These are phyloP conservation scores for Brevipalpus yothersi DNA, from an alignment of 1,140 invertebrate species.

Conservation along the genomic window DNA sequence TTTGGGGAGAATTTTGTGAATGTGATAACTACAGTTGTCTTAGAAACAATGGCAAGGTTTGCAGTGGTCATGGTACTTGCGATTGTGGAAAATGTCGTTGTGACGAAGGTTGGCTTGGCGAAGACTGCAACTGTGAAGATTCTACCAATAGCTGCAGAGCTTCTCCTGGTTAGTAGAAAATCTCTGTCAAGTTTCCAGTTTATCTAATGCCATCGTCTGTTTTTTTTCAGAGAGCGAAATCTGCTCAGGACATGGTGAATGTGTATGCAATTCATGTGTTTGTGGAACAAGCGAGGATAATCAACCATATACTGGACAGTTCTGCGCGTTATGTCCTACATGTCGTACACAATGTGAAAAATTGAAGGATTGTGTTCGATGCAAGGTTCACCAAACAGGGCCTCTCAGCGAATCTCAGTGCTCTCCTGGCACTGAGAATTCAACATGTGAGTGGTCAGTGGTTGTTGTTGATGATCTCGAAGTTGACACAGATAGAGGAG, in stretches of 20 bases:
- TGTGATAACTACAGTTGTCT: not conserved
- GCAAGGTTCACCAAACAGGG: slow-evolving; percentile 53
- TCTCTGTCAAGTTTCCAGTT: no score
- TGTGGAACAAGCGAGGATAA: not conserved
- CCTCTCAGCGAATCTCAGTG: slow-evolving; percentile 34
- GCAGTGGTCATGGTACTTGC: not conserved
- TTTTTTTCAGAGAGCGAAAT: not conserved
- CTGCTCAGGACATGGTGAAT: slow-evolving; percentile 30
- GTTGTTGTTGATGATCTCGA: slow-evolving; percentile 19
- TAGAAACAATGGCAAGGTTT: not conserved
- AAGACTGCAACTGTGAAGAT: not conserved
- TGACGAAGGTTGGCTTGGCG: not conserved
- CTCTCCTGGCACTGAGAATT: not conserved
- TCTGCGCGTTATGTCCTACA: slow-evolving; percentile 77
- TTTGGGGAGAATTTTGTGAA: not conserved
- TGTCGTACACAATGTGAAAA: slow-evolving; percentile 66
- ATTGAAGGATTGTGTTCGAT: slow-evolving; percentile 79
- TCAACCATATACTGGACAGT: not conserved
- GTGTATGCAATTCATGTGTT: slow-evolving; percentile 39
- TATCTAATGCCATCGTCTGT: no score
- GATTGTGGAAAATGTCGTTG: slow-evolving; percentile 1
- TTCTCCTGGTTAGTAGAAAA: not conserved
- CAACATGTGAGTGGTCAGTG: slow-evolving; percentile 18
- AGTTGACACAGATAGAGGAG: slow-evolving; percentile 7
- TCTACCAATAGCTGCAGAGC: not conserved